Base-by-base conservation (phyloP, 2,888 invertebrate species). In the Lasioglossum leucozonium region DNA sequence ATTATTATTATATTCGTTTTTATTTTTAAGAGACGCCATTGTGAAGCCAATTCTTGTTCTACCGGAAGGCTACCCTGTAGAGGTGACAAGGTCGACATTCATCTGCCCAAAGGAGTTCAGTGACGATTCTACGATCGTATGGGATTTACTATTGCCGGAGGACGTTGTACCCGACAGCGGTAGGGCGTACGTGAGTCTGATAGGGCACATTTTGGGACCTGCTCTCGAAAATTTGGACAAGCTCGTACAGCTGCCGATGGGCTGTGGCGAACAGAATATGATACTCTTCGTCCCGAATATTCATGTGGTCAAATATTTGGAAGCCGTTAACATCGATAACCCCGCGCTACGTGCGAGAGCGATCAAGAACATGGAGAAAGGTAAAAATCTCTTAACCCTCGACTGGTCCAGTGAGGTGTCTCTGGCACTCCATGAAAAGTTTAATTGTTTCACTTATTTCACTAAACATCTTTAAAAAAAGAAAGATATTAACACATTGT, bases 231-330 rank as follows among this genome's bases (percentile, higher is more conserved):
- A 97, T 90, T 95, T 98, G 0, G 97, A 97, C 74, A 95, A 96
- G 10, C 94, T 98, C 16, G 95, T 98, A 2, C 93, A 95, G 18
- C 95, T 97, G 75, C 98, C 98, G 0, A 96, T 97, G 72, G 98
- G 98, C 1, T 98, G 98, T 93, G 98, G 98, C 0, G 98, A 98
- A 92, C 98, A 98, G 95, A 97, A 97, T 93, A 97, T 98, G 97
- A 96, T 97, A 8, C 96, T 97, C 0, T 96, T 98, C 83, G 97
- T 97, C 0, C 97, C 97, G 0, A 98, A 97, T 93, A 95, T 98
- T 65, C 96, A 97, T 83, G 96, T 97, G 0, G 94, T 97, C 65
- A 94, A 96, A 71, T 97, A 97, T 89, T 95, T 97, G 74, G 96
- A 94, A 91, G 96, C 93, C 72, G 94, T 96, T 87, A 91, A 96